Conservation (phyloP, 2,888 invertebrate species). For the Malthinus seriepunctatus region DNA sequence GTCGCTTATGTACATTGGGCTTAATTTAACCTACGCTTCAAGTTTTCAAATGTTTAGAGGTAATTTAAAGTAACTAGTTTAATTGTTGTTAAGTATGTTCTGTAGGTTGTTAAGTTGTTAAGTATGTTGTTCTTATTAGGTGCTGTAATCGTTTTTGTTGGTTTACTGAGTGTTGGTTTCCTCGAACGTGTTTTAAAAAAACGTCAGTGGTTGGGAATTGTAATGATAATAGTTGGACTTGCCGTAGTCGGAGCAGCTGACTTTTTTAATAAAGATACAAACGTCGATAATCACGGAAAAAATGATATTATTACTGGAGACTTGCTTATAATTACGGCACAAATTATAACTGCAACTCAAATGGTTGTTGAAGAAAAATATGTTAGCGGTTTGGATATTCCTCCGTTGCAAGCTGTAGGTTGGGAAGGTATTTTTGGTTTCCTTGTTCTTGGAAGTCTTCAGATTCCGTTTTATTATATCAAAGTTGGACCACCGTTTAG, state of each 20-base stretch:
- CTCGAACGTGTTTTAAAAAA: slow-evolving; percentile 66
- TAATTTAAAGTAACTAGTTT: slow-evolving; percentile 37
- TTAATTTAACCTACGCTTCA: slow-evolving; percentile 89
- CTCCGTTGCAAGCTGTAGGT: slow-evolving; percentile 89
- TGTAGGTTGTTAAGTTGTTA: not conserved
- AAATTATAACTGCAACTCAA: slow-evolving; percentile 84
- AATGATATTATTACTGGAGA: slow-evolving; percentile 85
- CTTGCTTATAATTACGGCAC: slow-evolving; percentile 72
- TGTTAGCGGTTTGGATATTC: slow-evolving; percentile 81
- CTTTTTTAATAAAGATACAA: slow-evolving; percentile 56
- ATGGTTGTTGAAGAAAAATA: slow-evolving; percentile 96
- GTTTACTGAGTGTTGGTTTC: slow-evolving; percentile 82
- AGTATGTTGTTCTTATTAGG: slow-evolving; percentile 57
- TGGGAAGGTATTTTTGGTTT: slow-evolving; percentile 88
- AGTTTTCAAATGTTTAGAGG: slow-evolving; percentile 97
- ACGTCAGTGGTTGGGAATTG: slow-evolving; percentile 79
- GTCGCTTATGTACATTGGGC: slow-evolving; percentile 87
- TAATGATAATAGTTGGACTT: slow-evolving; percentile 71
- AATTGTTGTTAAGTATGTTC: not conserved
- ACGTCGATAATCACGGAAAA: slow-evolving; percentile 54
- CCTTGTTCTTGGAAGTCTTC: slow-evolving; percentile 61
- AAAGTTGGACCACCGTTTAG: slow-evolving; percentile 77
- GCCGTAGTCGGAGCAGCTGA: slow-evolving; percentile 76
- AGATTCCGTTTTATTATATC: slow-evolving; percentile 82
- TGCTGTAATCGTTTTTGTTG: slow-evolving; percentile 87